phyloP scores from a whole-genome alignment of 92 coral and sea anemone genomes.

The Meandrina meandrites region DNA sequence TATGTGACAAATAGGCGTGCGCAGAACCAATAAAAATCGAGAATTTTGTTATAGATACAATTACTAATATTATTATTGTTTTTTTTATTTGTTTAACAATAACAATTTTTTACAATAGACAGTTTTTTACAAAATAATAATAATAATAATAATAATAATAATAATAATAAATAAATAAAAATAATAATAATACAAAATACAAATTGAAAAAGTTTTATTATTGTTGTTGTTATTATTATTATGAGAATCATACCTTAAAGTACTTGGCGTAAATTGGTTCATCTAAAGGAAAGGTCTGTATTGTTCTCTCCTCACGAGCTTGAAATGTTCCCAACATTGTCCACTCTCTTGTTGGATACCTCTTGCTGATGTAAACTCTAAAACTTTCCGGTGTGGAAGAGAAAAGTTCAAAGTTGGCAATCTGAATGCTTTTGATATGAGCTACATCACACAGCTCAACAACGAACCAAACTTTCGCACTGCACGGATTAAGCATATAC shows the following conservation, averaged over 20 bases:
- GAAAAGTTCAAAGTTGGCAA: slow-evolving; percentile 95
- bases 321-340: slow-evolving; percentile 90
- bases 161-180: too few species aligned
- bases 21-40: too few species aligned
- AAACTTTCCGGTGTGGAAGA: slow-evolving; percentile 95
- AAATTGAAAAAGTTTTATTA: too few species aligned
- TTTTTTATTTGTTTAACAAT: too few species aligned
- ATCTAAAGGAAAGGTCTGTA: slow-evolving; percentile 93
- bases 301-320: slow-evolving; percentile 80
- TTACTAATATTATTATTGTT: too few species aligned
- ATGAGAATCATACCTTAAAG: slow-evolving; percentile 74
- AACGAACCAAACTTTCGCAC: slow-evolving; percentile 94
- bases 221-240: too few species aligned
- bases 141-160: too few species aligned
- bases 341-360: slow-evolving; percentile 99
- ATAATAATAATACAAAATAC: too few species aligned
- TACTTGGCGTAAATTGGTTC: slow-evolving; percentile 97
- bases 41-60: too few species aligned
- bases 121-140: too few species aligned
- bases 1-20: too few species aligned
- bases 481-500: slow-evolving; percentile 96
- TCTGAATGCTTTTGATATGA: slow-evolving; percentile 87
- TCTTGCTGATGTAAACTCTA: slow-evolving; percentile 85
- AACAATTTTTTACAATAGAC: too few species aligned
- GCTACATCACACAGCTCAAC: slow-evolving; percentile 93